phyloP scores from a whole-genome alignment of 2,113 vertebrate species.

The Menidia beryllina region DNA sequence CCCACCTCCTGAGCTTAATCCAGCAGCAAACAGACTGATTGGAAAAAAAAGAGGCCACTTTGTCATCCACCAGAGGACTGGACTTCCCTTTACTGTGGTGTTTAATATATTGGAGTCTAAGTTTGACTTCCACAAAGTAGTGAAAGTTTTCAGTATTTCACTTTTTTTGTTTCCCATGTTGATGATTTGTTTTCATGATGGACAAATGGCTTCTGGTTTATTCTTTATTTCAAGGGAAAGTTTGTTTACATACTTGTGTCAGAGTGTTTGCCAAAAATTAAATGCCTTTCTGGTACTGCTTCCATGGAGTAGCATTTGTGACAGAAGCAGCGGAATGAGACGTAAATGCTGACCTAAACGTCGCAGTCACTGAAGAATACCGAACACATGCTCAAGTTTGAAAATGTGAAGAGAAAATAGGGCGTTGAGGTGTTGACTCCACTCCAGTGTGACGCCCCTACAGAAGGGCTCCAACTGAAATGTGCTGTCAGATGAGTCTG shows the following conservation, averaged over 20 bases:
- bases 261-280: slow-evolving; percentile 72
- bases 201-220: slow-evolving; percentile 52
- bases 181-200: slow-evolving; percentile 49
- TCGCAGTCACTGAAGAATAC: slow-evolving; percentile 17
- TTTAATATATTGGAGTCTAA: slow-evolving; percentile 42
- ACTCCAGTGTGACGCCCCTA: no score
- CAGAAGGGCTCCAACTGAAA: not conserved
- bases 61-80: slow-evolving; percentile 38
- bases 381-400: slow-evolving; percentile 6
- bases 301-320: slow-evolving; percentile 52
- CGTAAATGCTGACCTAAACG: slow-evolving; percentile 15
- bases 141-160: slow-evolving; percentile 21
- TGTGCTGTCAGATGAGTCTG: not conserved
- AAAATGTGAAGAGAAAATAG: slow-evolving; percentile 8
- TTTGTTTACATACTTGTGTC: slow-evolving; percentile 82
- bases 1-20: slow-evolving; percentile 43
- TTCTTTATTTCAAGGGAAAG: slow-evolving; percentile 82
- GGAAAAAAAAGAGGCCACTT: slow-evolving; percentile 29
- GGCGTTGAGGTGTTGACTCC: not conserved
- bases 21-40: slow-evolving; percentile 48
- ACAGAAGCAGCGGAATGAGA: slow-evolving; percentile 35
- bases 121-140: slow-evolving; percentile 49
- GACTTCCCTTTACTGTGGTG: slow-evolving; percentile 42
- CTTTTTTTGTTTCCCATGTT: slow-evolving; percentile 25
- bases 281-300: slow-evolving; percentile 62